A percentile compares a stretch with the other conserved stretches of the same genome.
phyloP scores from a whole-genome alignment of 2,113 vertebrate species.

The Melanerpes formicivorus region DNA sequence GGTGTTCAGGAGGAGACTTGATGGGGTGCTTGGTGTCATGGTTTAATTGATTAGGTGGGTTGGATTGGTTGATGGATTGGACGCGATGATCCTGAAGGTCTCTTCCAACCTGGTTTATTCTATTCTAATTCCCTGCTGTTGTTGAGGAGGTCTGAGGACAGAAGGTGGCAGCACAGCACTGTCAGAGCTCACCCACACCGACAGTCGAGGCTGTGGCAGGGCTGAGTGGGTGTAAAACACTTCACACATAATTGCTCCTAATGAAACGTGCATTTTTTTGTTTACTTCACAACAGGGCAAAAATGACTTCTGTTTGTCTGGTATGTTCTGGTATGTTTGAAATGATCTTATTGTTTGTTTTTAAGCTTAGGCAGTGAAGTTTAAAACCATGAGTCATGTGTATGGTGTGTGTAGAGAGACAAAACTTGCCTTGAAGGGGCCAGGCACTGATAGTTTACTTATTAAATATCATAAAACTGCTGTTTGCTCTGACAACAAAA shows the following conservation, averaged over 20 bases:
- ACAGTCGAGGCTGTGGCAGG: neutral
- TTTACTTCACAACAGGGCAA: neutral
- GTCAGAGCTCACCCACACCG: neutral
- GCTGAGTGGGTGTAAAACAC: neutral
- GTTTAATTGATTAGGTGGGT: no score
- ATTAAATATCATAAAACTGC: neutral
- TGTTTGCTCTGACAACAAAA: neutral
- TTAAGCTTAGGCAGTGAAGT: neutral
- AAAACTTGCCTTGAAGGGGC: neutral
- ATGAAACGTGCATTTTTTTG: slow-evolving; percentile 1
- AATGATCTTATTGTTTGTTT: neutral
- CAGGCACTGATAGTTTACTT: neutral
- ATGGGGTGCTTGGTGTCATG: no score
- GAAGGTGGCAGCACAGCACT: slow-evolving; percentile 71
- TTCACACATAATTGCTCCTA: slow-evolving; percentile 5
- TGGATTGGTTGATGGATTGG: no score
- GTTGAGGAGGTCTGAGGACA: slow-evolving; percentile 13
- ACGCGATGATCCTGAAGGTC: no score
- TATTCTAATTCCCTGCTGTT: neutral
- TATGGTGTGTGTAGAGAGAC: neutral
- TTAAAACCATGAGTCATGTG: neutral
- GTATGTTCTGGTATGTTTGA: neutral
- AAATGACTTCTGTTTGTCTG: neutral
- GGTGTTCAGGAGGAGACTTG: no score
- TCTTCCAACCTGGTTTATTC: no score